A percentile compares a stretch with the other conserved stretches of the same genome.
phyloP scores from a whole-genome alignment of 64 coral and sea anemone species.

The Dendrophyllia cribrosa region DNA sequence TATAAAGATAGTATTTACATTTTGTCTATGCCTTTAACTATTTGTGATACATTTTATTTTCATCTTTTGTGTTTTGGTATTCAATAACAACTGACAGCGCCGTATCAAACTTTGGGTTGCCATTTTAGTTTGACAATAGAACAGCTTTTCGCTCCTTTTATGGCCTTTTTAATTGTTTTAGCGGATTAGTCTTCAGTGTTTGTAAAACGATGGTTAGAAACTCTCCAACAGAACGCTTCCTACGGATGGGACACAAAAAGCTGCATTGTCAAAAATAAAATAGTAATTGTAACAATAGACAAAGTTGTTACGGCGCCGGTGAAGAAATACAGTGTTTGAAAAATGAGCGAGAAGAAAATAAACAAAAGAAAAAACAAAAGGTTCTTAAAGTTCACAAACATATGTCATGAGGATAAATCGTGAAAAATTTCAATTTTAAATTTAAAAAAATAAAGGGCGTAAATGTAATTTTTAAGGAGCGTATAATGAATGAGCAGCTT shows the following conservation, averaged over 20 bases:
- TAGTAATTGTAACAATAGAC: too few species aligned
- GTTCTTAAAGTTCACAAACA: constrained; percentile 24
- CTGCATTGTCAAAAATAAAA: too few species aligned
- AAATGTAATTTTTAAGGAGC: background rate
- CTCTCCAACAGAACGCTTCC: too few species aligned
- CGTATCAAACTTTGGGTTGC: too few species aligned
- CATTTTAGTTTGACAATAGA: too few species aligned
- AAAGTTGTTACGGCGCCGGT: background rate
- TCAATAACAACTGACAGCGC: constrained; percentile 43
- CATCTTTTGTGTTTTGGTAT: constrained; percentile 8
- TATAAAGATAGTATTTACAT: background rate
- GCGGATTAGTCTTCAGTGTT: too few species aligned
- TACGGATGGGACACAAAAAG: too few species aligned
- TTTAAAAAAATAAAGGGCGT: background rate
- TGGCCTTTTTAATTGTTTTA: too few species aligned
- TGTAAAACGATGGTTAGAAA: too few species aligned
- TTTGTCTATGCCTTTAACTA: constrained; percentile 7
- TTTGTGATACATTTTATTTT: constrained; percentile 37
- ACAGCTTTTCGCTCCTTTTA: too few species aligned
- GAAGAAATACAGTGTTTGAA: constrained; percentile 34
- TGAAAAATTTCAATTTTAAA: constrained; percentile 35
- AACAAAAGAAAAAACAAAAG: constrained; percentile 34
- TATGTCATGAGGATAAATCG: constrained; percentile 30
- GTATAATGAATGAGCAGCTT: background rate
- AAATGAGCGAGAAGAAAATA: constrained; percentile 31